Evolutionary conservation across 2,113 vertebrate species (phyloP).

Genomic region (Echinops telfairi): DNA sequence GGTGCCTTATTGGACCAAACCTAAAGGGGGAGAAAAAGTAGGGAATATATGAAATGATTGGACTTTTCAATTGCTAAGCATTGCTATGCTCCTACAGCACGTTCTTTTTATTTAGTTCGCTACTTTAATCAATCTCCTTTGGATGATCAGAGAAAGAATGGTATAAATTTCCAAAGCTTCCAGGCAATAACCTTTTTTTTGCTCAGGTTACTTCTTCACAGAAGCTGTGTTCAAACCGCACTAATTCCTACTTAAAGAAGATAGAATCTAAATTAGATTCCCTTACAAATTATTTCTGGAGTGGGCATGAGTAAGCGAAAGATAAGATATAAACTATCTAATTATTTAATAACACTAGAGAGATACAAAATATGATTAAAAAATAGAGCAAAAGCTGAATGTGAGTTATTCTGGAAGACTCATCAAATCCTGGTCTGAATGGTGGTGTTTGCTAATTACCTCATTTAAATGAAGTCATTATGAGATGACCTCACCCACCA

Average conservation of each 20-base stretch:
- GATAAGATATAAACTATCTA: constrained; percentile 54
- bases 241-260: constrained; percentile 59
- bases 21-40: constrained; percentile 45
- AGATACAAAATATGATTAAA: constrained; percentile 1
- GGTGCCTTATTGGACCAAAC: constrained; percentile 14
- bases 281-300: constrained; percentile 66
- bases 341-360: constrained; percentile 63
- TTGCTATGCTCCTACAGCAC: not conserved
- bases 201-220: constrained; percentile 33
- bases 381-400: constrained; percentile 6
- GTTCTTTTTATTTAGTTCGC: constrained; percentile 27
- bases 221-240: constrained; percentile 45
- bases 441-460: not conserved
- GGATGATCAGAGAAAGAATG: constrained; percentile 27
- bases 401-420: constrained; percentile 28
- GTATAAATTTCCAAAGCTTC: constrained; percentile 61
- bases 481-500: not conserved
- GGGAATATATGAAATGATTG: not conserved
- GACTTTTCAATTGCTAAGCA: constrained; percentile 39
- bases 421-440: constrained; percentile 48
- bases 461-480: constrained; percentile 30
- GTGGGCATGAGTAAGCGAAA: constrained; percentile 45
- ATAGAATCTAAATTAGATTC: constrained; percentile 67
- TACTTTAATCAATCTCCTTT: constrained; percentile 44
- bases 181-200: constrained; percentile 18